These are phyloP conservation scores for Pterostichus madidus DNA, from an alignment of 2,888 invertebrate genomes.

Conservation along the genomic window DNA sequence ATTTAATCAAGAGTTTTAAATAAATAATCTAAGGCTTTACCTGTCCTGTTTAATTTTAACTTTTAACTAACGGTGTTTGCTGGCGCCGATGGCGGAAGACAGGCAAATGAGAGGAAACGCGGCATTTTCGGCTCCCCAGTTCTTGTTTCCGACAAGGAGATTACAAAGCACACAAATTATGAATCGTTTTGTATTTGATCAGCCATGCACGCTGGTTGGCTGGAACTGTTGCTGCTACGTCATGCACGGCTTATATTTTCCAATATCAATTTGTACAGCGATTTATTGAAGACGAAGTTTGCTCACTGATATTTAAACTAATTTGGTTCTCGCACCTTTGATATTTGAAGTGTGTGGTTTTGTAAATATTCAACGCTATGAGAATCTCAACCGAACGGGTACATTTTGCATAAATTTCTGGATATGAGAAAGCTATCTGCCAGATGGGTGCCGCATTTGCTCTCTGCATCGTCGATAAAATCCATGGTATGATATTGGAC, in stretches of 20 bases:
- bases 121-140: not conserved
- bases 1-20: constrained; percentile 61
- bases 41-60: constrained; percentile 48
- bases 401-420: too few species aligned
- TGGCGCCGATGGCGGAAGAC: not conserved
- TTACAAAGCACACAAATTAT: constrained; percentile 51
- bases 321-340: constrained; percentile 14
- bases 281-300: not conserved
- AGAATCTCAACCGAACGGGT: too few species aligned
- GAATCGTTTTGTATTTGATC: constrained; percentile 48
- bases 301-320: constrained; percentile 23
- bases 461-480: too few species aligned
- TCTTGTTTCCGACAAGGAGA: constrained; percentile 27
- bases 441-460: too few species aligned
- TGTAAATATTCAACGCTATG: too few species aligned
- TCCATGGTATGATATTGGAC: too few species aligned
- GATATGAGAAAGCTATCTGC: too few species aligned
- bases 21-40: constrained; percentile 46
- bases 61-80: constrained; percentile 35
- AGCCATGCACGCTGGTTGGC: not conserved
- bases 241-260: constrained; percentile 10
- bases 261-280: constrained; percentile 14
- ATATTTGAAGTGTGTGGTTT: not conserved
- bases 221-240: not conserved
- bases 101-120: constrained; percentile 11